Conservation (phyloP, 1,140 invertebrate genomes). For the Panulirus ornatus region DNA sequence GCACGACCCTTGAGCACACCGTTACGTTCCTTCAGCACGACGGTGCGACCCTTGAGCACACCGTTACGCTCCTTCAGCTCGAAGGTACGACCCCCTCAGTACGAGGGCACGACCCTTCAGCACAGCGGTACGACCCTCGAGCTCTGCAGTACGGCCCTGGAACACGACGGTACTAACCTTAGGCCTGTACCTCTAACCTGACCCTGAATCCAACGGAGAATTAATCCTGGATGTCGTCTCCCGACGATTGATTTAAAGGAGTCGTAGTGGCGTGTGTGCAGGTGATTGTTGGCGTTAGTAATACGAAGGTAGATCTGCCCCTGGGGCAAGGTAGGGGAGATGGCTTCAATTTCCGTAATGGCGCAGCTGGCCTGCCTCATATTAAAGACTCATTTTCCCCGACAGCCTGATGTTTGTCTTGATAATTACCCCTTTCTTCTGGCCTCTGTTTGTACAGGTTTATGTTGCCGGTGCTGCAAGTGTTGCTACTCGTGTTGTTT, state of each 20-base stretch:
- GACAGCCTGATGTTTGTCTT: neutral
- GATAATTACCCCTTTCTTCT: neutral
- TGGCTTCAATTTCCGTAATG: slow-evolving; percentile 7
- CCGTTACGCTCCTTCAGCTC: too few relatives aligned
- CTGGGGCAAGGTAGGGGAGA: neutral
- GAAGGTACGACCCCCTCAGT: too few relatives aligned
- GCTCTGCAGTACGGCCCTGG: too few relatives aligned
- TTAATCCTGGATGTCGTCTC: neutral
- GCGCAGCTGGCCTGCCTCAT: neutral
- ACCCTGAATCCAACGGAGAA: too few relatives aligned
- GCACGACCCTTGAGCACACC: too few relatives aligned
- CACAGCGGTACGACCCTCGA: too few relatives aligned
- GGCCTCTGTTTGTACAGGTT: neutral
- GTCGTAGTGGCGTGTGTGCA: neutral
- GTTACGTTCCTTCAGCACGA: too few relatives aligned
- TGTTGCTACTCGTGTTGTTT: neutral
- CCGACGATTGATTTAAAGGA: neutral
- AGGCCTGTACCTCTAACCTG: too few relatives aligned
- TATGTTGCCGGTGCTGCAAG: neutral
- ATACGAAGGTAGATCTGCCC: neutral
- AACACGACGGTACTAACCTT: too few relatives aligned
- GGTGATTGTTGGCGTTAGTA: neutral
- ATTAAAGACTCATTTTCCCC: slow-evolving; percentile 9
- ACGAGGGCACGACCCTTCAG: too few relatives aligned
- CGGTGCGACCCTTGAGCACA: too few relatives aligned